Percentiles rank a stretch among this genome's conserved stretches.
phyloP scores from a whole-genome alignment of 2,888 invertebrate species.

The Drosophila eohydei region DNA sequence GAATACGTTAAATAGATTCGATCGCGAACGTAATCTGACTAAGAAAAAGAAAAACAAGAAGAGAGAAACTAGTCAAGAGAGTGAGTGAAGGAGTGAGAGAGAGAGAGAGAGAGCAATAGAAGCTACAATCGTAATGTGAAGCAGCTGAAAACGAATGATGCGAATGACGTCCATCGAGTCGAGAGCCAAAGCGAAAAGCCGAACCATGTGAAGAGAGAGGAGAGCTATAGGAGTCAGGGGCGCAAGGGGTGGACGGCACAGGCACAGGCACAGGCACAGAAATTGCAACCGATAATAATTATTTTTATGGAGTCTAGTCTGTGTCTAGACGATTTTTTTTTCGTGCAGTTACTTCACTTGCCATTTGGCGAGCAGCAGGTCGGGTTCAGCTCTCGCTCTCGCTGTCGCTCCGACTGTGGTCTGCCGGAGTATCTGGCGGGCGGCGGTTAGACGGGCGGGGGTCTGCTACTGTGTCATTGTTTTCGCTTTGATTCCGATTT shows the following conservation, averaged over 20 bases:
- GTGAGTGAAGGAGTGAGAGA: conserved; percentile 1
- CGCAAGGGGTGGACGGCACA: conserved; percentile 5
- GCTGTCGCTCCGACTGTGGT: conserved; percentile 2
- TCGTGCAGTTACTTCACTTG: conserved; percentile 74
- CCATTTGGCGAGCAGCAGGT: conserved; percentile 65
- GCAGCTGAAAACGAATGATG: conserved; percentile 72
- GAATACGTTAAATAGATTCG: background rate
- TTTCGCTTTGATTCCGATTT: conserved; percentile 83
- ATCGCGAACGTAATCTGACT: conserved; percentile 7
- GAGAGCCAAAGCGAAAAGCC: conserved; percentile 10
- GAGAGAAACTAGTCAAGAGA: background rate
- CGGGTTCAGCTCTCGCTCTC: conserved; percentile 34
- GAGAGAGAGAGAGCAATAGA: conserved; percentile 22
- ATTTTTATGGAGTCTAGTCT: conserved; percentile 85
- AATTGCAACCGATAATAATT: conserved; percentile 85
- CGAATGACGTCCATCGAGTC: conserved; percentile 49
- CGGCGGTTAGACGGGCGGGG: background rate
- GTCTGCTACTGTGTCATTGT: conserved; percentile 81
- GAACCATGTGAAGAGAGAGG: background rate
- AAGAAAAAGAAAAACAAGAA: background rate
- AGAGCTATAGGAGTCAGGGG: background rate
- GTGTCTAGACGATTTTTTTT: conserved; percentile 84
- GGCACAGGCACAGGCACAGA: conserved; percentile 71
- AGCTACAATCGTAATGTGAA: conserved; percentile 64
- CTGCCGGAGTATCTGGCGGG: background rate